These are phyloP conservation scores for Aramus guarauna DNA, from an alignment of 2,113 vertebrate genomes.

Conservation along the genomic window DNA sequence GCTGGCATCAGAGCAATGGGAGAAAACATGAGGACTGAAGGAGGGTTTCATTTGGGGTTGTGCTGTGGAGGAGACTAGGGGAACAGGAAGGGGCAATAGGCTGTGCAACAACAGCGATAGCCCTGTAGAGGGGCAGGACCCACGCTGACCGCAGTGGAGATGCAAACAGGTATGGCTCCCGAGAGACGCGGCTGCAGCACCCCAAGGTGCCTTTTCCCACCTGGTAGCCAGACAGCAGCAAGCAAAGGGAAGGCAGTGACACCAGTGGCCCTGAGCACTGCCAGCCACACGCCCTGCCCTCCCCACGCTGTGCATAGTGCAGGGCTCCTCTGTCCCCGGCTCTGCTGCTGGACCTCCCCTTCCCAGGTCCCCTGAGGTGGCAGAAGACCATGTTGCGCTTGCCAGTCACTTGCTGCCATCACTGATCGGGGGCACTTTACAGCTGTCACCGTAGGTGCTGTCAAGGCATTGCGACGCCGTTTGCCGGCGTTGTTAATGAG, in stretches of 20 bases:
- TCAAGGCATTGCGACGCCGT: not conserved
- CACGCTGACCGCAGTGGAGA: not conserved
- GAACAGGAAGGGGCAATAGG: not conserved
- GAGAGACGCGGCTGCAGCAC: not conserved
- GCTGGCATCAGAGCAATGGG: not conserved
- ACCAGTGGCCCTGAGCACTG: fast-evolving
- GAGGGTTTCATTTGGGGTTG: not conserved
- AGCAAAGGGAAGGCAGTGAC: not conserved
- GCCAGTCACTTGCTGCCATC: not conserved
- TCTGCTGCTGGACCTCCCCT: not conserved
- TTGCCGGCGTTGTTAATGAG: not conserved
- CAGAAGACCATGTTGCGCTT: not conserved
- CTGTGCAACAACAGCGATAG: not conserved
- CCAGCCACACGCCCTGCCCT: not conserved
- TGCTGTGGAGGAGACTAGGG: not conserved
- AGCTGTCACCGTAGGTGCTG: not conserved
- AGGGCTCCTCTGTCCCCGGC: not conserved
- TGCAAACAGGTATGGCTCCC: not conserved
- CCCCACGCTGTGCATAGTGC: fast-evolving
- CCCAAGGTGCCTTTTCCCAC: not conserved
- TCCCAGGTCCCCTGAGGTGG: not conserved
- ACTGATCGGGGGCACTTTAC: not conserved
- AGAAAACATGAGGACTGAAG: not conserved
- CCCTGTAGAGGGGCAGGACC: not conserved
- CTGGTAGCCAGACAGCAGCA: not conserved